Conservation (phyloP, 2,113 vertebrate genomes). For the Malurus alboscapulatus region DNA sequence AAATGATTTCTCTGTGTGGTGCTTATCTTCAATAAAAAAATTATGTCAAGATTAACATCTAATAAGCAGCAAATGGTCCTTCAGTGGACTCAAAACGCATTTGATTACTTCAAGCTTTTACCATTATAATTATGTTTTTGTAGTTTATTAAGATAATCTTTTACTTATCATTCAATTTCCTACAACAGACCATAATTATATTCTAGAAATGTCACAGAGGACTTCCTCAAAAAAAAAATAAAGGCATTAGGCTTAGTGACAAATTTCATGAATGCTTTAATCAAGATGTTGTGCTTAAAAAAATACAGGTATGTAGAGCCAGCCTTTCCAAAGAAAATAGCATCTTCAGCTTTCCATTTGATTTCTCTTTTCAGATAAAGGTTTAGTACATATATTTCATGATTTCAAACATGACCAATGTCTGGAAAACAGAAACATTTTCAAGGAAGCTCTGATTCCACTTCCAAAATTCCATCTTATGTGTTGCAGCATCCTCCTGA, state of each 20-base stretch:
- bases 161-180: not conserved
- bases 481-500: not conserved
- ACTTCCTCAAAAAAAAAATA: not conserved
- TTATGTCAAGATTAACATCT: constrained; percentile 24
- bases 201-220: not conserved
- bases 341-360: not conserved
- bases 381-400: not conserved
- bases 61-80: constrained; percentile 14
- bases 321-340: not conserved
- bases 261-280: not conserved
- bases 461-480: not conserved
- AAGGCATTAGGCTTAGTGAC: not conserved
- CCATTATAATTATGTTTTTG: not conserved
- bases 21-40: constrained; percentile 16
- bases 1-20: not conserved
- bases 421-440: not conserved
- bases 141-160: not conserved
- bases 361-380: not conserved
- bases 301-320: not conserved
- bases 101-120: not conserved
- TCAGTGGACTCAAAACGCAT: constrained; percentile 38
- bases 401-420: not conserved
- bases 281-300: not conserved
- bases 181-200: not conserved
- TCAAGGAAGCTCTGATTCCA: not conserved